Evolutionary conservation across 1,140 invertebrate species (phyloP), one percentile per base, ranked within the genome.

Genomic region (Drosophila erecta): DNA sequence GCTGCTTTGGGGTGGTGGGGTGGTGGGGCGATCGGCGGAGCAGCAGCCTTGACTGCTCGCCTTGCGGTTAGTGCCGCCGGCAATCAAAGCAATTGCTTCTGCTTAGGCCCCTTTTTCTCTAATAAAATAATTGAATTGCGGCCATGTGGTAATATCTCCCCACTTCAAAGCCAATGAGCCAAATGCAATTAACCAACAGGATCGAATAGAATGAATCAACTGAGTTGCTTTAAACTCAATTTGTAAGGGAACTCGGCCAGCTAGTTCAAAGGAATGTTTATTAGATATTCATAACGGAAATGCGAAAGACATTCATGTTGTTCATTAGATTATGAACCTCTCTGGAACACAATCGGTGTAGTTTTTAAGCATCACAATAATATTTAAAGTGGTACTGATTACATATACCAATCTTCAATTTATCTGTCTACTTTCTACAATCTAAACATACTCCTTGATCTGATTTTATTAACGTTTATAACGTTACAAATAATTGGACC

Each of bases 71-170:
- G 55, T 54, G 69, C 61, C 58, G 59, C 37, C 56, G 65, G 75
- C 83, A 86, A 87, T 89, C 84, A 87, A 89, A 87, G 83, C 79
- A 83, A 83, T 83, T 89, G 71, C 78, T 72, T 73, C 66, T 58
- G 17, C 47, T 58, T 40, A 22, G 59, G 40, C 27, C 49, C 44
- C 50, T 44, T 76, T 62, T 71, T 65, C 57, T 85, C 74, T 87
- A 87, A 83, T 87, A 83, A 79, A 87, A 79, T 87, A 87, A 87
- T 87, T 87, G 66, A 83, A 72, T 87, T 89, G 81, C 64, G 83
- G 83, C 79, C 74, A 86, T 87, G 83, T 73, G 84, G 83, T 79
- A 76, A 60, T 56, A 74, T 73, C 55, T 56, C 61, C 46, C 61
- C 60, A 86, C 75, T 76, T 87, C 79, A 89, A 86, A 86, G 83